Evolutionary conservation across 2,113 vertebrate genomes (phyloP), one percentile per base, ranked within the genome.

Genomic region (Corythornis madagascariensis): DNA sequence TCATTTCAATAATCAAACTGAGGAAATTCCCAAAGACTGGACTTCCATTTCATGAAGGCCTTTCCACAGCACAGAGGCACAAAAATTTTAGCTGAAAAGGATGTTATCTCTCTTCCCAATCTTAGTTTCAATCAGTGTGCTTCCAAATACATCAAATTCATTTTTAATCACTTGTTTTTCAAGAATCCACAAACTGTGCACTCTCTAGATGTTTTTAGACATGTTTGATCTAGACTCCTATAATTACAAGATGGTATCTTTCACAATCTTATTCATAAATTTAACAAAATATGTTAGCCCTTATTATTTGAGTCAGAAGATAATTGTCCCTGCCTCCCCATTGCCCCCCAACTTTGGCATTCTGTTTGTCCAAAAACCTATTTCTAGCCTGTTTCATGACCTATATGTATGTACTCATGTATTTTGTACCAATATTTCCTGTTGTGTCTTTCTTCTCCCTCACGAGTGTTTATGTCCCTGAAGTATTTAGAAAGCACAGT

Each of bases 261-360:
- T 93, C 24, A 53, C 16, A 59, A 7, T 57, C 26, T 1, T 48
- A 26, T 53, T 59, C 10, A 61, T 48, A 69, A 81, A 65, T 6
- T 16, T 52, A 55, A 4, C 42, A 47, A 86, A 89, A 16, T 17
- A 0, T 29, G 14, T 50, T 45, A 28, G 2, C 5, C 6, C 4
- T 72, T 18, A 69, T 67, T 53, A 60, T 72, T 64, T 6, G 2
- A 53, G 18, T 57, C 8, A 48, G 33, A 74, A 82, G 1, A 11
- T 19, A 35, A 3, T 16, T 50, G 19, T 31, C 5, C 29, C 43
- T 43, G n/a, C 43, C 42, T 77, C 5, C 9, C 8, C 7, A 2
- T 2, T 1, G 8, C 1, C 4, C 2, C 16, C 8, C 13, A 40
- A 1, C 1, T 59, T 89, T 65, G 11, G 53, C 77, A 40, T 92